Conservation (phyloP, 1,140 invertebrate genomes). For the Apis cerana region DNA sequence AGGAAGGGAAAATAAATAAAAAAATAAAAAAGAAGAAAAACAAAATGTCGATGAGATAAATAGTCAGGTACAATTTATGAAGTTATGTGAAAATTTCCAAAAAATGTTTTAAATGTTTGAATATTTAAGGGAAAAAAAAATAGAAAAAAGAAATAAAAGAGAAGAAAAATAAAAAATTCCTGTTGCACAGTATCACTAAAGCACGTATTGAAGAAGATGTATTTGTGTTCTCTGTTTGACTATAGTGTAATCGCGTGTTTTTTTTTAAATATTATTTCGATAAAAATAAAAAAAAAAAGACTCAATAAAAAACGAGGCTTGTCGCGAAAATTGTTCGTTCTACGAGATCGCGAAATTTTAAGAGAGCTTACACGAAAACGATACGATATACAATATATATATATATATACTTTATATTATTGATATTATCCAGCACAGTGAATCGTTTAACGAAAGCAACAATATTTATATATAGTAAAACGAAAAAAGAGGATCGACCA, state of each 20-base stretch:
- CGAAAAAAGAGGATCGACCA: constrained; percentile 46
- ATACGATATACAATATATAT: constrained; percentile 53
- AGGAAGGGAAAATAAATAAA: too few species aligned
- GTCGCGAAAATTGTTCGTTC: constrained; percentile 39
- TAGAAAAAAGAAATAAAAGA: background rate
- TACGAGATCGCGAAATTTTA: constrained; percentile 36
- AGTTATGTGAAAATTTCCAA: background rate
- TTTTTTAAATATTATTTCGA: constrained; percentile 44
- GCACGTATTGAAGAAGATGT: constrained; percentile 67
- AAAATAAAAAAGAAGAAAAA: background rate
- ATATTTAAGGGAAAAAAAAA: constrained; percentile 11
- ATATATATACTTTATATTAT: constrained; percentile 61
- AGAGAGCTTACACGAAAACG: constrained; percentile 51
- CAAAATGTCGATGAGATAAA: background rate
- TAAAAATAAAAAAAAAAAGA: constrained; percentile 6
- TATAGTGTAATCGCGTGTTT: constrained; percentile 52
- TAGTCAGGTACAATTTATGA: background rate
- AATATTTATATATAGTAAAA: constrained; percentile 64
- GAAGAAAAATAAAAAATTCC: constrained; percentile 57
- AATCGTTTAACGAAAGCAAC: constrained; percentile 58
- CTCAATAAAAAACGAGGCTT: constrained; percentile 11
- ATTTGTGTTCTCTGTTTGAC: constrained; percentile 67
- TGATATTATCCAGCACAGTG: constrained; percentile 59
- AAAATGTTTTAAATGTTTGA: constrained; percentile 1
- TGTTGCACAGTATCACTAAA: constrained; percentile 69